Base-by-base conservation (phyloP, 1,140 invertebrate genomes). In the Platyura marginata region DNA sequence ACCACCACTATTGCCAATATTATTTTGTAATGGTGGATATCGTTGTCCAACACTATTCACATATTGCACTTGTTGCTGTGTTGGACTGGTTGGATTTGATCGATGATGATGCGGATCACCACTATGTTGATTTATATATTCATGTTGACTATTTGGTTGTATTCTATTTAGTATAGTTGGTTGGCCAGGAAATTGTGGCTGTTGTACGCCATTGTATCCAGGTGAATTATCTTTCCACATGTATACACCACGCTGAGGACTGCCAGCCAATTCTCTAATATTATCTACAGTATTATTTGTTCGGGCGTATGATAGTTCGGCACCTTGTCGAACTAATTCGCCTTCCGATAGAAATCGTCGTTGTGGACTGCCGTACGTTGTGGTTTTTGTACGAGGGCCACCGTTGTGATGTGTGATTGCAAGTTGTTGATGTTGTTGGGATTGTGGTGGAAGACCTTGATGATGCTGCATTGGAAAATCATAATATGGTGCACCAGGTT, bases 341-440 rank as follows among this genome's bases (percentile, higher is more conserved):
- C 83, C 81, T 58, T 89, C 85, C 10, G 81, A 85, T 21, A 87
- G 71, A 61, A 89, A 88, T 40, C 84, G 74, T 1, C 85, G 69
- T 59, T 88, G 83, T 3, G 84, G 83, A 57, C 77, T 81, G 39
- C 68, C 69, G 20, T 66, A 62, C 43, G 54, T 42, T 64, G 62
- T 40, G 57, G 59, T 44, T 34, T 20, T 41, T 11, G 22, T 9
- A 21, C 32, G 13, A 25, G 38, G 8, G n/a, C 42, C 42, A 39
- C 42, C 42, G 18, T 41, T 34, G 11, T 40, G 38, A 41, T 40
- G 44, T 29, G 57, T 56, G 55, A 20, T 50, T 54, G 10, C 55
- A 4, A 18, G 38, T 57, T 21, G 52, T 55, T 13, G 57, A 9
- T 40, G 38, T 23, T 22, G 20, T 15, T 22, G 38, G 6, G n/a